A percentile compares a stretch with the other conserved stretches of the same genome.
phyloP scores from a whole-genome alignment of 2,888 invertebrate species.

The Macrosoma leucophasiata region DNA sequence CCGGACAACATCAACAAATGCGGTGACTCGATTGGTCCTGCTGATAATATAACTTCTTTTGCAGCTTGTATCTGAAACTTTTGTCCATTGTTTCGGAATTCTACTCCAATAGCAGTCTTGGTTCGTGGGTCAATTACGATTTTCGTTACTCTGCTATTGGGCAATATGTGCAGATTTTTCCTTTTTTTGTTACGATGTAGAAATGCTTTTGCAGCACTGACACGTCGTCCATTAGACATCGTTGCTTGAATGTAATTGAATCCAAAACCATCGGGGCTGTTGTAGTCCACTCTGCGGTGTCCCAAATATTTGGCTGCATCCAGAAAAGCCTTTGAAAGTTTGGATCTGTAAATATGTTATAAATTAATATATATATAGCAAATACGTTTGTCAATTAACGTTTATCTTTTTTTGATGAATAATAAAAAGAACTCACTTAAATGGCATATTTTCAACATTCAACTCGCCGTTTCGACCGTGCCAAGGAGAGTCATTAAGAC shows the following conservation, averaged over 20 bases:
- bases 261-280: conserved; percentile 78
- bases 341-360: conserved; percentile 47
- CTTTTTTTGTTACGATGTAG: conserved; percentile 69
- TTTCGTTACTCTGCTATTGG: conserved; percentile 72
- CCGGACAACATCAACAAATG: conserved; percentile 83
- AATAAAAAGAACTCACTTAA: conserved; percentile 55
- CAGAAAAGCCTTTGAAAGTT: conserved; percentile 79
- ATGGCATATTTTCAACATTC: conserved; percentile 77
- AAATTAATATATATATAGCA: too few relatives aligned
- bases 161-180: conserved; percentile 75
- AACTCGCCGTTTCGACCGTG: conserved; percentile 78
- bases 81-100: conserved; percentile 56
- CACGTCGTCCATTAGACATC: conserved; percentile 63
- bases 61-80: conserved; percentile 54
- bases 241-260: conserved; percentile 69
- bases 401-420: too few relatives aligned
- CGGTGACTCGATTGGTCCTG: conserved; percentile 87
- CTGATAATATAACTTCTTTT: conserved; percentile 78
- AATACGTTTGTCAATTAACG: too few relatives aligned
- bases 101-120: conserved; percentile 56
- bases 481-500: conserved; percentile 65
- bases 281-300: conserved; percentile 80
- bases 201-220: conserved; percentile 76
- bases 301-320: conserved; percentile 79
- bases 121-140: conserved; percentile 74